Evolutionary conservation across 2,797 vertebrate species (phyloP), one percentile per base, ranked within the genome.

Genomic region (Rhynchonycteris naso): DNA sequence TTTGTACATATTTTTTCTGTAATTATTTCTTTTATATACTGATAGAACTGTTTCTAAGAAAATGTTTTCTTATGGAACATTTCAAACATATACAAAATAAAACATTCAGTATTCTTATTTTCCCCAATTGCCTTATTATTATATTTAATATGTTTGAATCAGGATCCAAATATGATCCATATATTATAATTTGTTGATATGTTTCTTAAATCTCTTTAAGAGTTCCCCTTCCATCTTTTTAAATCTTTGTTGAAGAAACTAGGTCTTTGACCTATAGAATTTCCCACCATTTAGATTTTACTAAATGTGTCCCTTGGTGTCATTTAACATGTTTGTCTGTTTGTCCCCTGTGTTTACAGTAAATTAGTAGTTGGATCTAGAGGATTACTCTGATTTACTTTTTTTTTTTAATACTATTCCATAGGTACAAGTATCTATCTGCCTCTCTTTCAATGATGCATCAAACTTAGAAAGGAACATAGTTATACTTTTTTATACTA

Each of bases 1-100:
- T 91, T 68, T 94, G 16, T 81, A 38, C 16, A 33, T 26, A 22
- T 38, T 72, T 74, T 82, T n/a, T n/a, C 28, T 91, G 35, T 75
- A 93, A 89, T 84, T 95, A 82, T 91, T 93, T 91, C 18, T 30
- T 93, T 94, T 93, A 69, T 87, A 50, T 84, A 43, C 43, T 56
- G 89, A 38, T 82, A 22, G 50, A n/a, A 47, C 69, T 81, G 11
- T 56, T 86, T 85, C 59, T n/a, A 59, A 93, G 47, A 87, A 89
- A 90, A 96, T 28, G 61, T 50, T 91, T 92, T 86, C 79, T 72
- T 88, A 72, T 58, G 58, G 19, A 63, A 93, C 21, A 81, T 81
- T 88, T 84, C 56, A 85, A 94, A 75, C 24, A 83, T 66, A 85
- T 18, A n/a, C 38, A 92, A 81, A 93, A 30, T 93, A 86, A 35